Conservation (phyloP, 1,140 invertebrate species). For the Pogonus chalceus region DNA sequence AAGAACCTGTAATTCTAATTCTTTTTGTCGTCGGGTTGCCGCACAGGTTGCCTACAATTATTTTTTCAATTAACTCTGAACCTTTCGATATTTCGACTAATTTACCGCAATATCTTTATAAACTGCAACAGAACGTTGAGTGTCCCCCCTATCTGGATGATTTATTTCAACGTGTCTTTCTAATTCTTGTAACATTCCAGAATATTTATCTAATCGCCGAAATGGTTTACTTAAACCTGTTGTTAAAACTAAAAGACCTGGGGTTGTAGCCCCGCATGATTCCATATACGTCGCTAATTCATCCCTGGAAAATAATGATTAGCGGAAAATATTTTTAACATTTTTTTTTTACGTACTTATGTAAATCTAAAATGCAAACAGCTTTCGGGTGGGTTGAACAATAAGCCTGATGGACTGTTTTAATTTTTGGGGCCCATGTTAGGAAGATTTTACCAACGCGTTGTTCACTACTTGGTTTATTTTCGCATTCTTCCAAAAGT, state of each 20-base stretch:
- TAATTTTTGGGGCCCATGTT: conserved; percentile 74
- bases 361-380: conserved; percentile 82
- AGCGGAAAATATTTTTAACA: too few species aligned
- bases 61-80: conserved; percentile 6
- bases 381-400: conserved; percentile 85
- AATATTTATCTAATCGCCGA: conserved; percentile 88
- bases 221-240: conserved; percentile 91
- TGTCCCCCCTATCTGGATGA: conserved; percentile 91
- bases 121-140: conserved; percentile 84
- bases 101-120: conserved; percentile 89
- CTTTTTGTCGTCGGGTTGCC: conserved; percentile 82
- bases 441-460: conserved; percentile 87
- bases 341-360: conserved; percentile 53
- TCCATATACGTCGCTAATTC: conserved; percentile 83
- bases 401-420: conserved; percentile 76
- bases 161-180: conserved; percentile 91
- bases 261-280: conserved; percentile 64
- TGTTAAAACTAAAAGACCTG: conserved; percentile 80
- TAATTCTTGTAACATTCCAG: conserved; percentile 86
- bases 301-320: conserved; percentile 61
- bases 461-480: conserved; percentile 60
- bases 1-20: conserved; percentile 90
- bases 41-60: conserved; percentile 65
- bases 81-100: neutral
- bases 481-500: conserved; percentile 64